phyloP scores from a whole-genome alignment of 2,888 invertebrate genomes.

The Napeogenes sylphis region DNA sequence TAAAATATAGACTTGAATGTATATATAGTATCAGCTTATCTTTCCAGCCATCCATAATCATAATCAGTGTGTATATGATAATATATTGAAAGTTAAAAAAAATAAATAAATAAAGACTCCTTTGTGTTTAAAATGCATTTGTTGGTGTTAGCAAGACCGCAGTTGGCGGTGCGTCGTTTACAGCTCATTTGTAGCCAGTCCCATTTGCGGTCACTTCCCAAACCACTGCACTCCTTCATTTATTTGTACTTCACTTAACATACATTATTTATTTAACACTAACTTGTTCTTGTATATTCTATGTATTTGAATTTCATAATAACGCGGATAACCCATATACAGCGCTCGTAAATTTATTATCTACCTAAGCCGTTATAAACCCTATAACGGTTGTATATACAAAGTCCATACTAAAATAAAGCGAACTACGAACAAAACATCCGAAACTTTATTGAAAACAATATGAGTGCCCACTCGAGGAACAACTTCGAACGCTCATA shows the following conservation, averaged over 20 bases:
- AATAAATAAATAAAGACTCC: no score
- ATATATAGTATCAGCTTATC: no score
- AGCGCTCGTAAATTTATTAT: background rate
- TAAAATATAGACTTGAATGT: no score
- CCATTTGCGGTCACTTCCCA: conserved; percentile 26
- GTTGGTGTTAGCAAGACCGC: conserved; percentile 11
- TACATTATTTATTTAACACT: background rate
- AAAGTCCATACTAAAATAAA: conserved; percentile 9
- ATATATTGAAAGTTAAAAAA: background rate
- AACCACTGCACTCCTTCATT: conserved; percentile 9
- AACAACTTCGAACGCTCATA: conserved; percentile 58
- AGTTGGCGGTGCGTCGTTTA: conserved; percentile 26
- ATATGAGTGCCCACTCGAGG: conserved; percentile 14
- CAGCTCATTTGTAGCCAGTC: conserved; percentile 35
- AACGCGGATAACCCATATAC: background rate
- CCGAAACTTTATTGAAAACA: conserved; percentile 23
- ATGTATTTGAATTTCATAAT: conserved; percentile 1
- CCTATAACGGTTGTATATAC: background rate
- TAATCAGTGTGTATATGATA: no score
- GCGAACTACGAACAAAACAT: conserved; percentile 6
- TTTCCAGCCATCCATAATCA: no score
- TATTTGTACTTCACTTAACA: conserved; percentile 7
- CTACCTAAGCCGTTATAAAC: background rate
- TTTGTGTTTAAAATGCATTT: background rate
- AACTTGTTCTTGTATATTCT: background rate